Conservation (phyloP, 1,140 invertebrate genomes). For the Rhynchophorus ferrugineus region DNA sequence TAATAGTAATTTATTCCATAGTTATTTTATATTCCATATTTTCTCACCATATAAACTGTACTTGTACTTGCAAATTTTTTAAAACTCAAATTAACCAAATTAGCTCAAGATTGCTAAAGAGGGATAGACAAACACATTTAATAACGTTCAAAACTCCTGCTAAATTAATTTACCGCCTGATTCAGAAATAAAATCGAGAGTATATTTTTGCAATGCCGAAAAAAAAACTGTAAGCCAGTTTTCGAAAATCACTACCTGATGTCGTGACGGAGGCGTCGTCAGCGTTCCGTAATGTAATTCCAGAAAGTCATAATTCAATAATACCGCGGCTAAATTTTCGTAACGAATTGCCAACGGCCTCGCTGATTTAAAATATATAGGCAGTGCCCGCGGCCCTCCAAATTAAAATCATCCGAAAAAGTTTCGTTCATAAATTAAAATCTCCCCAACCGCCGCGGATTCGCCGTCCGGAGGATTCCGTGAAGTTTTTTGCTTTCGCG, state of each 20-base stretch:
- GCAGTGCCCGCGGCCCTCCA: conserved; percentile 7
- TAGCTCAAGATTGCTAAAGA: too few species aligned
- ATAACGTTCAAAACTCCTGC: too few species aligned
- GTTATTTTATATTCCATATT: too few species aligned
- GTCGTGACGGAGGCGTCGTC: background rate
- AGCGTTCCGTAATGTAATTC: conserved; percentile 7
- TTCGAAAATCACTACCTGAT: background rate
- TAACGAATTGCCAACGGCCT: conserved; percentile 25
- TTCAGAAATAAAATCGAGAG: too few species aligned
- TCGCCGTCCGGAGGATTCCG: conserved; percentile 4
- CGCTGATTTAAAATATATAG: conserved; percentile 24
- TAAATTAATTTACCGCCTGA: too few species aligned
- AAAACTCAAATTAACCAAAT: too few species aligned
- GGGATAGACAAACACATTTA: too few species aligned
- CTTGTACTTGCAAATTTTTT: too few species aligned
- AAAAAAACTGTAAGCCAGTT: too few species aligned
- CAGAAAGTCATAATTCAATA: conserved; percentile 18
- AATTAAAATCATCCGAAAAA: conserved; percentile 25
- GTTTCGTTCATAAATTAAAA: conserved; percentile 26
- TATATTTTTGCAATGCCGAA: too few species aligned
- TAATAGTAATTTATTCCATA: too few species aligned
- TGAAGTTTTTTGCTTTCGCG: conserved; percentile 7
- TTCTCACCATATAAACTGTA: too few species aligned
- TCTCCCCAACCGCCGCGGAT: conserved; percentile 12
- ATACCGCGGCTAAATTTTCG: conserved; percentile 8